A percentile compares a stretch with the other conserved stretches of the same genome.
Evolutionary conservation across 2,113 vertebrate genomes (phyloP).

Genomic region (Calidris pugnax): DNA sequence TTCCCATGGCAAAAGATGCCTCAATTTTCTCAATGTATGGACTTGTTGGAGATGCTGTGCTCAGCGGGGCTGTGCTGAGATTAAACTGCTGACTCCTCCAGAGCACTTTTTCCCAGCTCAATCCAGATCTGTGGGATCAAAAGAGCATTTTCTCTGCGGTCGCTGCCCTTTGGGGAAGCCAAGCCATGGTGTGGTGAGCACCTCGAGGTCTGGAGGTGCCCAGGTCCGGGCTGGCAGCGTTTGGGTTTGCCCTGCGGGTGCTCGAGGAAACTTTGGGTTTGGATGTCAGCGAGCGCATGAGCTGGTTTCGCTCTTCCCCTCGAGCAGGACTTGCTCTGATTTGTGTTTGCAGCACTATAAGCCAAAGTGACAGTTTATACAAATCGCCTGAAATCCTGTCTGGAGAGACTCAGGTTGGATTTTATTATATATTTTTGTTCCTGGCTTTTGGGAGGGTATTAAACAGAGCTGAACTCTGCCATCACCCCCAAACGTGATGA

Average conservation of each 20-base stretch:
- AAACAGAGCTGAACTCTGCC: not conserved
- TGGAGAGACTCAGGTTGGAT: not conserved
- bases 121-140: not conserved
- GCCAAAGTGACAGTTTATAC: not conserved
- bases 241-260: not conserved
- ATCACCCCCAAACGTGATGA: fast-evolving
- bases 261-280: not conserved
- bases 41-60: not conserved
- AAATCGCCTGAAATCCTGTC: not conserved
- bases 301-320: not conserved
- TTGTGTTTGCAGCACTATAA: not conserved
- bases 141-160: not conserved
- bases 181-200: not conserved
- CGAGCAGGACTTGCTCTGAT: not conserved
- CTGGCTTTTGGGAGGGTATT: not conserved
- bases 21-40: fast-evolving
- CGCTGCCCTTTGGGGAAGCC: not conserved
- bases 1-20: not conserved
- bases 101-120: not conserved
- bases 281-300: not conserved
- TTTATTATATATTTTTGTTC: not conserved
- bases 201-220: not conserved
- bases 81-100: not conserved
- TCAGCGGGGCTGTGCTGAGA: not conserved
- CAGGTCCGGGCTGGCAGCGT: fast-evolving